Evolutionary conservation across 2,113 vertebrate genomes (phyloP).

Genomic region (Castor canadensis): DNA sequence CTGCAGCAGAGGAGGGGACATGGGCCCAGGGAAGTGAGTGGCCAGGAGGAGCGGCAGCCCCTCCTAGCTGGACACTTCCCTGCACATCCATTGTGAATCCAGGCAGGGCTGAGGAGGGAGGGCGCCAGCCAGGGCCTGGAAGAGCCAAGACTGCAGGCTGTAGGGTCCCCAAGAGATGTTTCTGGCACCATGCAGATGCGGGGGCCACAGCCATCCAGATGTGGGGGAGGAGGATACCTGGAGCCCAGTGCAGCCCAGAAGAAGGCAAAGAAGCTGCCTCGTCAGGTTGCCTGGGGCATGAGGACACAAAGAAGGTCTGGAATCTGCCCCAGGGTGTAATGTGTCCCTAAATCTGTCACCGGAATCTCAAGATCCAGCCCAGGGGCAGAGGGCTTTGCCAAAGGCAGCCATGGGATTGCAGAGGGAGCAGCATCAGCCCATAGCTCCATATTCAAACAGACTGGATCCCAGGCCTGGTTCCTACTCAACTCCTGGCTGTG

Average conservation of each 20-base stretch:
- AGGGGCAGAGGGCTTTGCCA: not conserved
- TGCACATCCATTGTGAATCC: rapidly evolving
- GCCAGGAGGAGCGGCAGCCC: rapidly evolving
- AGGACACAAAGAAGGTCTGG: too few relatives aligned
- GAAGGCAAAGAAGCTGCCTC: not conserved
- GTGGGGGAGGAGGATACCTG: rapidly evolving
- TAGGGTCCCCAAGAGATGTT: not conserved
- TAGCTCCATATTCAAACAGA: not conserved
- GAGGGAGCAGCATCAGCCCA: not conserved
- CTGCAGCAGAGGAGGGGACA: conserved; percentile 79
- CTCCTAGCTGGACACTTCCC: not conserved
- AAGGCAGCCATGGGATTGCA: not conserved
- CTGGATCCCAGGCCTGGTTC: not conserved
- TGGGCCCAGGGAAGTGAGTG: not conserved
- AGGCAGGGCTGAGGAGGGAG: not conserved
- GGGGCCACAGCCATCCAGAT: not conserved
- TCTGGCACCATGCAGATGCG: not conserved
- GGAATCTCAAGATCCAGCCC: not conserved
- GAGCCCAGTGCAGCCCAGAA: not conserved
- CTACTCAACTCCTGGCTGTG: not conserved
- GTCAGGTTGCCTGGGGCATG: not conserved
- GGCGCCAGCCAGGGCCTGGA: rapidly evolving
- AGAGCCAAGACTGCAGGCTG: not conserved
- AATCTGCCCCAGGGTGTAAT: not conserved
- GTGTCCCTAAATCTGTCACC: not conserved